Evolutionary conservation across 1,140 invertebrate genomes (phyloP).

Genomic region (Trichonephila clavipes): DNA sequence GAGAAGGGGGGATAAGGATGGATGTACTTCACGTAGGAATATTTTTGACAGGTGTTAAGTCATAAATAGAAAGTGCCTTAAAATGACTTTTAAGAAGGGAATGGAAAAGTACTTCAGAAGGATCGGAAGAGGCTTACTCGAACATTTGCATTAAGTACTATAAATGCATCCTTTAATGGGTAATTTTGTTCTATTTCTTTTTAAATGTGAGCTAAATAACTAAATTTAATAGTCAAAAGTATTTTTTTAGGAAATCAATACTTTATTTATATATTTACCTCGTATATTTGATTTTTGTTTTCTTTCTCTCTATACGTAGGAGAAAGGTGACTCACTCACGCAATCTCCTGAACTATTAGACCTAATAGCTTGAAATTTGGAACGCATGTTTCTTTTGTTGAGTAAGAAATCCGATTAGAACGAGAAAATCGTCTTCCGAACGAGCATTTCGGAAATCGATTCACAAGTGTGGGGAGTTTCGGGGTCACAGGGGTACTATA

Average conservation of each 20-base stretch:
- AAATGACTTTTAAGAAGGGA: slow-evolving; percentile 42
- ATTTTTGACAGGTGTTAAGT: slow-evolving; percentile 33
- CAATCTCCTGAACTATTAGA: no score
- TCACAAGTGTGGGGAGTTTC: no score
- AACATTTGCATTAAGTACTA: not conserved
- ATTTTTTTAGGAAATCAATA: not conserved
- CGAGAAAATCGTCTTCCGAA: no score
- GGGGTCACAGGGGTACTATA: no score
- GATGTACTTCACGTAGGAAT: not conserved
- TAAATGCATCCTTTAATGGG: not conserved
- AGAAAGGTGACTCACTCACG: no score
- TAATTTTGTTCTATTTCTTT: not conserved
- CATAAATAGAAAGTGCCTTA: slow-evolving; percentile 48
- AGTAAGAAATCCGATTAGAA: no score
- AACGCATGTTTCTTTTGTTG: no score
- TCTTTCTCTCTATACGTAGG: no score
- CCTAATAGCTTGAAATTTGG: no score
- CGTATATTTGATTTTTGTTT: no score
- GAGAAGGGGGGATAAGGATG: not conserved
- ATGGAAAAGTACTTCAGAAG: slow-evolving; percentile 39
- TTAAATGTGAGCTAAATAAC: not conserved
- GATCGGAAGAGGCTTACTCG: not conserved
- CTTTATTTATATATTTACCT: no score
- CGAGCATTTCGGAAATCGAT: no score
- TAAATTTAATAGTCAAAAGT: not conserved